These are phyloP conservation scores for Galeopsomyia nigrocyanea DNA, from an alignment of 2,888 invertebrate genomes.

Conservation along the genomic window DNA sequence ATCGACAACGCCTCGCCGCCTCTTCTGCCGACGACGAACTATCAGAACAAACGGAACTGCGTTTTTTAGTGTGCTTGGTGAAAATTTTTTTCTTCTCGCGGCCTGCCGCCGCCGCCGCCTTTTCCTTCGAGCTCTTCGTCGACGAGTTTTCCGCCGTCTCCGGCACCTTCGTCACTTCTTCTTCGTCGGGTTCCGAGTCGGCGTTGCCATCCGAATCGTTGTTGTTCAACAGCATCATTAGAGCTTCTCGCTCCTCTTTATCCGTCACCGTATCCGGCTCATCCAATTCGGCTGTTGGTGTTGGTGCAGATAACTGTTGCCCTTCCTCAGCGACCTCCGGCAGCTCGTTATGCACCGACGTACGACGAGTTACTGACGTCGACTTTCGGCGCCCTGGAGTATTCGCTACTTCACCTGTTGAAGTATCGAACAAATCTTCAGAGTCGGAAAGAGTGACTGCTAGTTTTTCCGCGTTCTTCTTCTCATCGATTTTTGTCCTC, in stretches of 20 bases:
- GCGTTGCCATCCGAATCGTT: slow-evolving; percentile 40
- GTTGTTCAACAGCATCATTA: slow-evolving; percentile 32
- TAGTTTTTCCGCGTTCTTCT: background rate
- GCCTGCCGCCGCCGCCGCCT: background rate
- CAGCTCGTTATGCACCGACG: background rate
- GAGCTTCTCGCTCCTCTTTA: slow-evolving; percentile 18
- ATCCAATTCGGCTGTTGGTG: slow-evolving; percentile 31
- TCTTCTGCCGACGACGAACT: slow-evolving; percentile 36
- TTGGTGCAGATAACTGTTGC: slow-evolving; percentile 40
- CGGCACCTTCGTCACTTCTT: background rate
- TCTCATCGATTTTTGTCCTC: slow-evolving; percentile 6
- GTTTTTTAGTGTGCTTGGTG: slow-evolving; percentile 42
- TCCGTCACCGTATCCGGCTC: background rate
- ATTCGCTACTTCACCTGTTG: slow-evolving; percentile 25
- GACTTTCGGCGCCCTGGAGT: slow-evolving; percentile 26
- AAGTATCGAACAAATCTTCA: slow-evolving; percentile 32
- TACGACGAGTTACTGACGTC: background rate
- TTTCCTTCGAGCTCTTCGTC: slow-evolving; percentile 5
- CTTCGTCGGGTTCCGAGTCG: background rate
- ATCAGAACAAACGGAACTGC: slow-evolving; percentile 44
- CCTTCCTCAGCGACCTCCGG: slow-evolving; percentile 26
- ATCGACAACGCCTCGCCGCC: slow-evolving; percentile 22
- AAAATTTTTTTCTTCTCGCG: slow-evolving; percentile 6
- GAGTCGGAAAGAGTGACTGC: background rate
- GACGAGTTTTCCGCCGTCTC: background rate